Conservation (phyloP, 2,888 invertebrate genomes). For the Pachliopta kotzebuea region DNA sequence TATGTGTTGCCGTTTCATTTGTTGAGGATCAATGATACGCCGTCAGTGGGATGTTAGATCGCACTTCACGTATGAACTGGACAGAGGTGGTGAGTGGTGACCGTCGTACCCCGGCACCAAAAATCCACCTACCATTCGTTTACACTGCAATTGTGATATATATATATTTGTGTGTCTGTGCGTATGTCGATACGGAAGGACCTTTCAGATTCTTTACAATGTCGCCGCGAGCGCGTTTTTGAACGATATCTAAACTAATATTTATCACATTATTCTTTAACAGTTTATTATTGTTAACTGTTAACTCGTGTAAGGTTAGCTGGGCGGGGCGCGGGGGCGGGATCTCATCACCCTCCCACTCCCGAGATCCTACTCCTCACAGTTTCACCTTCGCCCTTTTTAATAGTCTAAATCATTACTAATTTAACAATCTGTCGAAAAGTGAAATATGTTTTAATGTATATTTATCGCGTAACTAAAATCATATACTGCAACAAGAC, state of each 20-base stretch:
- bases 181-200: conserved; percentile 42
- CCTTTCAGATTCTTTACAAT: conserved; percentile 70
- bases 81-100: background rate
- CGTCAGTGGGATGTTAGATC: no score
- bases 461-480: no score
- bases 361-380: conserved; percentile 34
- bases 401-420: background rate
- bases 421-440: background rate
- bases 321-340: conserved; percentile 21
- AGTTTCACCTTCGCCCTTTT: background rate
- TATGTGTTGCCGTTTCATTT: no score
- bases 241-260: conserved; percentile 50
- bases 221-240: conserved; percentile 57
- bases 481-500: background rate
- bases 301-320: conserved; percentile 50
- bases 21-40: no score
- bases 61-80: no score
- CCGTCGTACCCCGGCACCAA: no score
- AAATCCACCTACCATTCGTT: no score
- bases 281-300: conserved; percentile 74
- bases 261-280: conserved; percentile 62
- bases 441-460: background rate
- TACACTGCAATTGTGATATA: conserved; percentile 60
- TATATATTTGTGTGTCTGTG: no score
- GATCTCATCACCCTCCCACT: no score